Evolutionary conservation across 1,140 invertebrate genomes (phyloP), one percentile per base, ranked within the genome.

Genomic region (Drosophila pruinosa): DNA sequence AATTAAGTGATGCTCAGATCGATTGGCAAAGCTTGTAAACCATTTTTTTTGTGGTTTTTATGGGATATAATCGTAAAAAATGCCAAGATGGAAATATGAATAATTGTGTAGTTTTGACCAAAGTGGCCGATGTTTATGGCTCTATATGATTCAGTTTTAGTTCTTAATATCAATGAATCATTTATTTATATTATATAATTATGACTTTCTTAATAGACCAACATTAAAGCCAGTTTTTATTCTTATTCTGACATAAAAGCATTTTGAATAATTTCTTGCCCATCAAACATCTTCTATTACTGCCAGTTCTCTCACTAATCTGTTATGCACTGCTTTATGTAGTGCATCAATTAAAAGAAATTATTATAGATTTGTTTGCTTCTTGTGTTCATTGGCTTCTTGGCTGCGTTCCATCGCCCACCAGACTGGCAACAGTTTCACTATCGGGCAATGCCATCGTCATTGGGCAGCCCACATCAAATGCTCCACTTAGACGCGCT

Each of bases 401-500:
- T 82, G 38, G 68, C 54, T 56, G 21, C 57, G 39, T 65, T 71
- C 28, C 34, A 72, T 62, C 67, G 77, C 76, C 80, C 80, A 83
- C 70, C 57, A 74, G 53, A 41, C 24, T 38, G 43, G 28, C 19
- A 26, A 41, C 7, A 34, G 31, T 6, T 34, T 34, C 31, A 34
- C 10, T 6, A 22, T n/a, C 21, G 54, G 39, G 39, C 54, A 57
- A 57, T 22, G 39, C 15, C 54, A 43, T 10, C 36, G 53, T 15
- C 62, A 53, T 31, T 41, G 43, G 19, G 15, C 67, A 47, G 43
- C 68, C 80, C 80, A 86, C 72, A 80, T 59, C 63, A 56, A 82
- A 69, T 85, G 77, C 81, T 75, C 81, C 69, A 85, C 81, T 86
- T 85, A 85, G 81, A 81, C 78, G 81, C 81, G 81, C 81, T 85